phyloP scores from a whole-genome alignment of 2,113 vertebrate species.

The Seriola dumerili region DNA sequence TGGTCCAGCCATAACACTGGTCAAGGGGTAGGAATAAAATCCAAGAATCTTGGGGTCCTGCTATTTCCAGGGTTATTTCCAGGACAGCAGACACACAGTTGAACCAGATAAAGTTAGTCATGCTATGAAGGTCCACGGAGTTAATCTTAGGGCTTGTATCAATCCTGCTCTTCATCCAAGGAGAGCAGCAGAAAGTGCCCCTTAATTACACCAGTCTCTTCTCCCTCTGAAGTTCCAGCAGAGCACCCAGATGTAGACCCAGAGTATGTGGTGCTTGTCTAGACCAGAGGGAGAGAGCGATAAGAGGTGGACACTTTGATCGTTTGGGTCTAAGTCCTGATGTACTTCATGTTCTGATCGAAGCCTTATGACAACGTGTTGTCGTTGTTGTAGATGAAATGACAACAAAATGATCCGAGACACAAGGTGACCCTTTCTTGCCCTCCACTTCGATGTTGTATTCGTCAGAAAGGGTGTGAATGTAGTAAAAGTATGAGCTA shows the following conservation, averaged over 20 bases:
- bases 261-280: not conserved
- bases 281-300: conserved; percentile 1
- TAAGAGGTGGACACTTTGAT: conserved; percentile 10
- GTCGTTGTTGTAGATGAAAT: conserved; percentile 2
- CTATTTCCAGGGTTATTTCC: not conserved
- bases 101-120: too few relatives aligned
- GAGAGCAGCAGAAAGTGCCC: not conserved
- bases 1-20: not conserved
- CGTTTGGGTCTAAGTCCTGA: conserved; percentile 4
- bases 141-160: not conserved
- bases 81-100: not conserved
- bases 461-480: not conserved
- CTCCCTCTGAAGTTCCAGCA: not conserved
- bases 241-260: not conserved
- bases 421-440: not conserved
- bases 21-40: not conserved
- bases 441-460: not conserved
- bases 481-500: not conserved
- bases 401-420: not conserved
- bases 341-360: conserved; percentile 1
- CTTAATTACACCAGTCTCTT: not conserved
- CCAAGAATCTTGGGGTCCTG: too few relatives aligned
- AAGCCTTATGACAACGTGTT: conserved; percentile 5
- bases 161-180: not conserved
- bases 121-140: not conserved